These are phyloP conservation scores for Fragum sueziense DNA, from an alignment of 2,888 invertebrate genomes.

Conservation along the genomic window DNA sequence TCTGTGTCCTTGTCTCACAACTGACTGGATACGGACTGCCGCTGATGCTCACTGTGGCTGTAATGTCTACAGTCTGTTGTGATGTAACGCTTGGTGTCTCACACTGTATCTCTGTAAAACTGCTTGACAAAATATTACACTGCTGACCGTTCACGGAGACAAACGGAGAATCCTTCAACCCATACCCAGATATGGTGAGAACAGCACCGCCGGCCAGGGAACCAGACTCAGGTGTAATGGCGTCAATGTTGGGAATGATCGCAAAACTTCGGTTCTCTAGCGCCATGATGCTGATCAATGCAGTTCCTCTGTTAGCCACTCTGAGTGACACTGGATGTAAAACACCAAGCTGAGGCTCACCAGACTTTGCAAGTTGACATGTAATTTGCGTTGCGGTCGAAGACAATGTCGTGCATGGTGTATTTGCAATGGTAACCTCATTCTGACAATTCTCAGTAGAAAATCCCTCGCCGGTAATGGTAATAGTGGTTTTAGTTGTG, in stretches of 20 bases:
- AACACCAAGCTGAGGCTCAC: constrained; percentile 56
- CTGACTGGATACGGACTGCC: constrained; percentile 47
- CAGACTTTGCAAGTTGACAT: constrained; percentile 52
- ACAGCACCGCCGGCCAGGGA: constrained; percentile 60
- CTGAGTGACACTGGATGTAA: constrained; percentile 52
- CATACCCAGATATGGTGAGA: constrained; percentile 65
- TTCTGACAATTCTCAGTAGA: constrained; percentile 65
- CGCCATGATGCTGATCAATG: constrained; percentile 48
- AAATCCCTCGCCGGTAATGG: constrained; percentile 65
- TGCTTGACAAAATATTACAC: constrained; percentile 59
- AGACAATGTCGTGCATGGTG: constrained; percentile 42
- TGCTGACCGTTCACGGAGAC: constrained; percentile 59
- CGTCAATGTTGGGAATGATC: constrained; percentile 56
- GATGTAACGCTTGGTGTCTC: constrained; percentile 56
- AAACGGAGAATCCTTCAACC: constrained; percentile 57
- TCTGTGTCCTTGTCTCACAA: constrained; percentile 48
- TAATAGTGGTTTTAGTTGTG: constrained; percentile 61
- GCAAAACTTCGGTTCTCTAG: constrained; percentile 58
- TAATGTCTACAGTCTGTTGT: constrained; percentile 37
- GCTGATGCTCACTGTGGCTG: constrained; percentile 28
- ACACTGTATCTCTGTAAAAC: constrained; percentile 64
- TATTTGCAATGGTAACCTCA: constrained; percentile 63
- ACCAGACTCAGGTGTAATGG: constrained; percentile 51
- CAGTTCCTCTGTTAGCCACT: constrained; percentile 62
- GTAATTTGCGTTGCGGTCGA: constrained; percentile 33